These are phyloP conservation scores for Steinernema khuongi DNA, from an alignment of 1,140 invertebrate species.

Conservation along the genomic window DNA sequence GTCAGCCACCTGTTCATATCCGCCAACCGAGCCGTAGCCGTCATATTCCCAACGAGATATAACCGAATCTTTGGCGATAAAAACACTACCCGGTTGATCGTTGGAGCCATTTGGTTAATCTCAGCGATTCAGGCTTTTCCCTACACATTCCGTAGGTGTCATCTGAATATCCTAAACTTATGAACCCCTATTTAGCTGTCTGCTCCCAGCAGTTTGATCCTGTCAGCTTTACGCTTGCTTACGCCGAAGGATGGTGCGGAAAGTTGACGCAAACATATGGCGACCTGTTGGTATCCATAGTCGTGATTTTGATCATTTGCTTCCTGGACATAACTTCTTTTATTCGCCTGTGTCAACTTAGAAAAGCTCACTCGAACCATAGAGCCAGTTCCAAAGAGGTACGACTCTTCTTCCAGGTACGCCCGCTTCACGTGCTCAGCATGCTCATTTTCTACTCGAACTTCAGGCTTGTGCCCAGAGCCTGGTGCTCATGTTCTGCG, in stretches of 20 bases:
- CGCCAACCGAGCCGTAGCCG: not conserved
- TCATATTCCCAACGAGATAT: not conserved
- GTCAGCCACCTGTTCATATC: not conserved
- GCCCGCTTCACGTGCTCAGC: not conserved
- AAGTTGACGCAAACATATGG: not conserved
- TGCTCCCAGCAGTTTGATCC: not conserved
- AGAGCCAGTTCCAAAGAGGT: not conserved
- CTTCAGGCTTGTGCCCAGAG: not conserved
- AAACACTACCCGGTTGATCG: not conserved
- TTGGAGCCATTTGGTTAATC: not conserved
- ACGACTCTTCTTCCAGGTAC: not conserved
- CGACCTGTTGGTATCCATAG: not conserved
- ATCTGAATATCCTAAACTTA: not conserved
- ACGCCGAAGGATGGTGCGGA: not conserved
- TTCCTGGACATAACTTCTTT: not conserved
- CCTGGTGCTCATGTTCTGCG: not conserved
- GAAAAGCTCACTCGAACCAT: not conserved
- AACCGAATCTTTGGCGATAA: not conserved
- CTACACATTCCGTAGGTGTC: not conserved
- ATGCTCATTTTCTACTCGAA: not conserved
- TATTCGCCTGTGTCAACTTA: not conserved
- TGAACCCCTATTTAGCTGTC: not conserved
- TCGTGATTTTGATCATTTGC: not conserved
- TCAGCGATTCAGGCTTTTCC: not conserved
- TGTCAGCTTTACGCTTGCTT: not conserved